Evolutionary conservation across 2,797 vertebrate genomes (phyloP), one percentile per base, ranked within the genome.

Genomic region (Pteropus rufus): DNA sequence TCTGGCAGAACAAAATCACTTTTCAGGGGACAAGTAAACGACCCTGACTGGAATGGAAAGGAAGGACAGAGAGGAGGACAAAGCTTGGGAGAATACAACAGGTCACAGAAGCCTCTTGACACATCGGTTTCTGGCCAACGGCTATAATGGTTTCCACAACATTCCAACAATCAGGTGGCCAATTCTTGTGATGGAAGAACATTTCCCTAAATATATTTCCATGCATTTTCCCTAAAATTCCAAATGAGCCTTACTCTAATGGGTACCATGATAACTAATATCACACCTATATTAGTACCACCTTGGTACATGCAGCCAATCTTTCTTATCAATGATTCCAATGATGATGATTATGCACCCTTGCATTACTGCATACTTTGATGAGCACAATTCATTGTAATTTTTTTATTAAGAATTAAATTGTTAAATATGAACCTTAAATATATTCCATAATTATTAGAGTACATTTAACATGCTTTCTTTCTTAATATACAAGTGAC

Each of bases 151-250:
- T 76, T 69, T 91, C 60, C 16, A 16, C 1, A 7, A 31, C 65
- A 36, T 39, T 70, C 29, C 39, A 85, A 39, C 56, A 84, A n/a
- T 49, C 29, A 24, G 16, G 34, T 39, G 16, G 36, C 64, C 58
- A 4, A 19, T 52, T 87, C 93, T 49, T 44, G 5, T 54, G 49
- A 76, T 18, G 9, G 65, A 9, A 87, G 62, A 76, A 69, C 19
- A 84, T 8, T 64, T 85, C 11, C 26, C n/a, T 49, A 41, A 34
- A 9, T 24, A 10, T 52, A 26, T 19, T 26, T 84, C 72, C 24
- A n/a, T 62, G 34, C 16, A 54, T 73, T 89, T 83, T 15, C 41
- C 90, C n/a, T 85, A 41, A 79, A 80, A 85, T 97, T 93, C 49
- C 49, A 64, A 58, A 65, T 19, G 10, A 46, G 8, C 26, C 36